Evolutionary conservation across 1,140 invertebrate species (phyloP), one percentile per base, ranked within the genome.

Genomic region (Glossosoma conforme): DNA sequence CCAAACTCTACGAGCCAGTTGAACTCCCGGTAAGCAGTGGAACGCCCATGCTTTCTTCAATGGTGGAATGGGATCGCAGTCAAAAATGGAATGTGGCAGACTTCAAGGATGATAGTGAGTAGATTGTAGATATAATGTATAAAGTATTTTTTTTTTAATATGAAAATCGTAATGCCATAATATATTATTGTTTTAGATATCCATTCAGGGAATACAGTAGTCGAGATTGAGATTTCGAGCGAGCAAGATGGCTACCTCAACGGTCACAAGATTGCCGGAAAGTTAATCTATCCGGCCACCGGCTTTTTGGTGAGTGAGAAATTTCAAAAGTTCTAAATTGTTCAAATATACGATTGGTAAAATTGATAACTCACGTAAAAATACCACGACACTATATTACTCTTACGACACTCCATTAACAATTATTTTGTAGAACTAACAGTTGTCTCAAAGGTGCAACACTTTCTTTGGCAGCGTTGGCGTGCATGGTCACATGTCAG

Each of bases 231-330:
- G 70, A 67, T 94, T 2, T 81, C 78, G 17, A 85, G 85, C 55
- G 78, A 82, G 49, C 80, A 83, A 6, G 86, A 96, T 65, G 71
- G 83, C 28, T 95, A 85, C 70, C 74, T 91, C 33, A 67, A 79
- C 22, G 95, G 93, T 13, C 95, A 99, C 66, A 80, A 80, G n/a
- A 96, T 98, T 62, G 95, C 98, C 72, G 95, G 94, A 10, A 80
- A 94, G 63, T 77, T 96, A 19, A 70, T 99, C 2, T 98, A 92
- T 74, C 96, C 96, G 9, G 95, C 93, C 35, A 97, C 95, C 30
- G 95, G 93, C 8, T 97, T 98, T 64, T 75, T 98, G 70, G 82
- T 83, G 62, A 67, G 68, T n/a, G n/a, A n/a, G n/a, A n/a, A n/a
- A n/a, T n/a, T n/a, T n/a, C n/a, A n/a, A n/a, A n/a, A n/a, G n/a